These are phyloP conservation scores for Latrodectus hesperus DNA, from an alignment of 2,888 invertebrate species.

Conservation along the genomic window DNA sequence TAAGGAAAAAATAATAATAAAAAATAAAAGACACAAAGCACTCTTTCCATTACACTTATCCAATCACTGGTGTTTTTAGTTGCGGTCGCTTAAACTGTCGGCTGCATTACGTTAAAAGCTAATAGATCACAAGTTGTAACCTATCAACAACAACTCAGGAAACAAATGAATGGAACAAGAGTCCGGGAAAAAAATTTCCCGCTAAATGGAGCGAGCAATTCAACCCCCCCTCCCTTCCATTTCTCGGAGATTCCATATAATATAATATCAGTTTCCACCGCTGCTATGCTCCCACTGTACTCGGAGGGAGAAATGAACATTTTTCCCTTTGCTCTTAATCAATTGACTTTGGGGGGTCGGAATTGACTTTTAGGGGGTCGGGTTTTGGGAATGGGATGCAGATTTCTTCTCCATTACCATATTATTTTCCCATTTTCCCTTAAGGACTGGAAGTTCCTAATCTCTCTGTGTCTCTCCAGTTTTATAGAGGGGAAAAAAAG, in stretches of 20 bases:
- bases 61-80: constrained; percentile 40
- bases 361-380: constrained; percentile 4
- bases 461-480: constrained; percentile 2
- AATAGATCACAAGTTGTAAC: constrained; percentile 63
- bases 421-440: constrained; percentile 65
- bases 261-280: constrained; percentile 24
- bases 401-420: constrained; percentile 66
- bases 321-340: constrained; percentile 57
- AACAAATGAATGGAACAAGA: constrained; percentile 35
- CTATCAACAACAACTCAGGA: constrained; percentile 11
- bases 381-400: constrained; percentile 40
- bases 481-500: constrained; percentile 4
- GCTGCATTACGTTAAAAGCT: constrained; percentile 64
- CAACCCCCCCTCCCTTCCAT: neutral
- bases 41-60: neutral
- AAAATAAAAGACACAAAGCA: no score
- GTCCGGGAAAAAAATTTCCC: neutral
- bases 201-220: neutral
- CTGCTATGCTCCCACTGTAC: neutral
- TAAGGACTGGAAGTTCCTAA: constrained; percentile 25
- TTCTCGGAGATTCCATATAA: neutral
- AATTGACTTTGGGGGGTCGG: constrained; percentile 55
- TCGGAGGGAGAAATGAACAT: constrained; percentile 18
- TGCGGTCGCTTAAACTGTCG: constrained; percentile 54
- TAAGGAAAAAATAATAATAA: no score